Base-by-base conservation (phyloP, 1,140 invertebrate genomes). In the Papilio machaon region DNA sequence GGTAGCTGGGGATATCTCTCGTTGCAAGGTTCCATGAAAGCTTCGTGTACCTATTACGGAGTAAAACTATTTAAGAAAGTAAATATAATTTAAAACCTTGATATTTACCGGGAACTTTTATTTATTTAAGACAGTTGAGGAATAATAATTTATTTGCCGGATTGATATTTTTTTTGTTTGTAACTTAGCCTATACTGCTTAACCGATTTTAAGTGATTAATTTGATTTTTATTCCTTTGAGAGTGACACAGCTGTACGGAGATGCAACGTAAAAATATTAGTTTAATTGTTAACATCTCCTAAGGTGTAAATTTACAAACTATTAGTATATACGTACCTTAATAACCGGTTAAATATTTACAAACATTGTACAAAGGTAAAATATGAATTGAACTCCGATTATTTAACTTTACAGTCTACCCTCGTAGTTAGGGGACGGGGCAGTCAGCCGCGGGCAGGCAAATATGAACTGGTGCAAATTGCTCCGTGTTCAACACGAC, bases 401-500 rank as follows among this genome's bases (percentile, higher is more conserved):
- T 70, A 70, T 13, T 35, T 70, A 19, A 23, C 52, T 54, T 35
- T 30, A 67, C 13, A 70, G 64, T 70, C 30, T 17, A 70, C 64
- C 64, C 23, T 70, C 30, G 13, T 17, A 70, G 64, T 67, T 67
- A 35, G 23, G 60, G 54, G 23, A 35, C n/a, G 64, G 11, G 3
- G 19, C 9, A 64, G 64, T 30, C 13, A 67, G 11, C 64, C 64
- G 23, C 64, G 30, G 30, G 64, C 64, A 35, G 30, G n/a, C 30
- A 70, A 70, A 70, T 70, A 70, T 11, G 64, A 17, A 38, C 64
- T 13, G 64, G 64, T 70, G 64, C 64, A 35, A 70, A 70, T 70
- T 35, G 13, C 30, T 70, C 64, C 19, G 23, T 70, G 64, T 70
- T 70, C 64, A 70, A 70, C 23, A 70, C 64, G 64, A 15, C 1